Evolutionary conservation across 2,113 vertebrate genomes (phyloP).

Genomic region (Gallinago jamesoni): DNA sequence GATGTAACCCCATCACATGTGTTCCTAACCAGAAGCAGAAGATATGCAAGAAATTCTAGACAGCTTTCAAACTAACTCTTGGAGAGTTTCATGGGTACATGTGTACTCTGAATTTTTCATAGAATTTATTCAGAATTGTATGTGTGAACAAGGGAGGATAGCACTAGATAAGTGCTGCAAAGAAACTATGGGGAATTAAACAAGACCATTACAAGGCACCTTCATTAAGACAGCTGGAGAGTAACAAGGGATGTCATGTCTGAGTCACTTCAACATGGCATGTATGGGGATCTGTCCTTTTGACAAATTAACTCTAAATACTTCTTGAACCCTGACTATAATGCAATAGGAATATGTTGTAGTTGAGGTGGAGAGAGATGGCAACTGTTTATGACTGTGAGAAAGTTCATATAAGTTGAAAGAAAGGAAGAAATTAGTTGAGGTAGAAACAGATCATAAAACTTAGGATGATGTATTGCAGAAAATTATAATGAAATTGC

Average conservation of each 20-base stretch:
- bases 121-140: neutral
- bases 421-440: neutral
- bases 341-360: neutral
- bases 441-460: neutral
- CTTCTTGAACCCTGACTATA: neutral
- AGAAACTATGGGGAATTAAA: neutral
- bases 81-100: neutral
- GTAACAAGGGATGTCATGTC: neutral
- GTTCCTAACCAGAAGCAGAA: neutral
- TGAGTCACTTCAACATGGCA: neutral
- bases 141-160: neutral
- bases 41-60: neutral
- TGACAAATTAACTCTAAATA: neutral
- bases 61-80: neutral
- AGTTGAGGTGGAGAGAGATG: neutral
- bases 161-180: neutral
- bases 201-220: neutral
- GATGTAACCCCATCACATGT: fast-evolving
- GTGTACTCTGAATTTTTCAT: neutral
- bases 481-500: neutral
- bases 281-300: neutral
- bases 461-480: neutral
- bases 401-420: neutral
- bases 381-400: neutral
- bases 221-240: neutral